Evolutionary conservation across 2,888 invertebrate species (phyloP).

Genomic region (Leistus spinibarbis): DNA sequence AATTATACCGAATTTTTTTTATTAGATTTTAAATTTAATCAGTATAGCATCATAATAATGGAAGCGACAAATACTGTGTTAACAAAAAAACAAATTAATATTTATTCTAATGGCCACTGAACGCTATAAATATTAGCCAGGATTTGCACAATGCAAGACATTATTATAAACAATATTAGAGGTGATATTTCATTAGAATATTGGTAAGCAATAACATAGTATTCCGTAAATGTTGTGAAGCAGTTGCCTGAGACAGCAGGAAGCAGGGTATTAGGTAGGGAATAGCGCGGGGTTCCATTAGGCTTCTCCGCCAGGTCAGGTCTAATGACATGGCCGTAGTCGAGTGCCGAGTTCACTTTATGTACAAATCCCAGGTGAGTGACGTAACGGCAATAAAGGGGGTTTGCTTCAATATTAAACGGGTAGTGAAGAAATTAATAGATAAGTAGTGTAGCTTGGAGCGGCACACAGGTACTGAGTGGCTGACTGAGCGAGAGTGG

Average conservation of each 20-base stretch:
- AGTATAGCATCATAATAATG: too few species aligned
- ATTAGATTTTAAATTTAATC: too few species aligned
- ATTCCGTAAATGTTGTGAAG: neutral
- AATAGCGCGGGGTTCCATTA: neutral
- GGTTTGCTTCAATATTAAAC: conserved; percentile 21
- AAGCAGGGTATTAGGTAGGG: neutral
- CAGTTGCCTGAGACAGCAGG: neutral
- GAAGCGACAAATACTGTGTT: too few species aligned
- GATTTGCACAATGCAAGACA: too few species aligned
- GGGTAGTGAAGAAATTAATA: conserved; percentile 26
- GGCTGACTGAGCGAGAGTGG: neutral
- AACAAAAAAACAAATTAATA: too few species aligned
- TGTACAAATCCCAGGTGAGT: conserved; percentile 36
- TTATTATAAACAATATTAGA: too few species aligned
- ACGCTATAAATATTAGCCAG: too few species aligned
- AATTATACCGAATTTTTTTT: too few species aligned
- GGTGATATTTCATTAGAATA: too few species aligned
- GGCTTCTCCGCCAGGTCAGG: conserved; percentile 3
- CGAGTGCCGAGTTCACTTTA: conserved; percentile 25
- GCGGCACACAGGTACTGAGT: neutral
- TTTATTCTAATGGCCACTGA: too few species aligned
- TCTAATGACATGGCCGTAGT: conserved; percentile 31
- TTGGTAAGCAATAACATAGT: too few species aligned
- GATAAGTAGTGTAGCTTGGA: conserved; percentile 8
- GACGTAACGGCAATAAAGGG: conserved; percentile 22